Evolutionary conservation across 2,888 invertebrate genomes (phyloP).

Genomic region (Cosmia pyralina): DNA sequence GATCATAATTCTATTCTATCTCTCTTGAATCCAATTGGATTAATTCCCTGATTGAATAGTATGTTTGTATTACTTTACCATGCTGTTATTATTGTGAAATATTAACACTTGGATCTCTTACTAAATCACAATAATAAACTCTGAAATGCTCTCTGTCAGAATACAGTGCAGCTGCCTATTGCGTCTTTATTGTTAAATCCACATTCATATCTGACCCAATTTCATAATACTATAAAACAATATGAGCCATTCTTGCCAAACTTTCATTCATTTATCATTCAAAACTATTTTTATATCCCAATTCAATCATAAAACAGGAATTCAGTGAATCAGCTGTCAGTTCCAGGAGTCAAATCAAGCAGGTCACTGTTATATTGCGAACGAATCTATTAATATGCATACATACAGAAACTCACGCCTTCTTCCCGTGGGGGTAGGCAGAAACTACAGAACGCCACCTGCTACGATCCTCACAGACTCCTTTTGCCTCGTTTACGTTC

Average conservation of each 20-base stretch:
- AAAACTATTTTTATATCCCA: conserved; percentile 27
- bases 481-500: no score
- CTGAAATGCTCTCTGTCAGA: not conserved
- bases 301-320: conserved; percentile 32
- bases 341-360: conserved; percentile 25
- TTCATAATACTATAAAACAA: conserved; percentile 25
- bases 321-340: conserved; percentile 38
- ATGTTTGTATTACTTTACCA: not conserved
- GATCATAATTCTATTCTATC: no score
- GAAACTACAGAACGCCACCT: no score
- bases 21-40: not conserved
- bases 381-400: conserved; percentile 33
- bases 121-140: not conserved
- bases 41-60: not conserved
- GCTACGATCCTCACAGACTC: no score
- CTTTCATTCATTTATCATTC: conserved; percentile 25
- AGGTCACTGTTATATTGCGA: conserved; percentile 27
- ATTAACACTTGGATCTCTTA: not conserved
- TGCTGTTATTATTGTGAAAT: not conserved
- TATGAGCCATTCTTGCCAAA: conserved; percentile 20
- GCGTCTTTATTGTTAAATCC: not conserved
- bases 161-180: not conserved
- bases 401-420: no score
- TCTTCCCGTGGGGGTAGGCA: no score
- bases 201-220: conserved; percentile 8